Evolutionary conservation across 2,888 invertebrate genomes (phyloP), one percentile per base, ranked within the genome.

Genomic region (Amiota mariae): DNA sequence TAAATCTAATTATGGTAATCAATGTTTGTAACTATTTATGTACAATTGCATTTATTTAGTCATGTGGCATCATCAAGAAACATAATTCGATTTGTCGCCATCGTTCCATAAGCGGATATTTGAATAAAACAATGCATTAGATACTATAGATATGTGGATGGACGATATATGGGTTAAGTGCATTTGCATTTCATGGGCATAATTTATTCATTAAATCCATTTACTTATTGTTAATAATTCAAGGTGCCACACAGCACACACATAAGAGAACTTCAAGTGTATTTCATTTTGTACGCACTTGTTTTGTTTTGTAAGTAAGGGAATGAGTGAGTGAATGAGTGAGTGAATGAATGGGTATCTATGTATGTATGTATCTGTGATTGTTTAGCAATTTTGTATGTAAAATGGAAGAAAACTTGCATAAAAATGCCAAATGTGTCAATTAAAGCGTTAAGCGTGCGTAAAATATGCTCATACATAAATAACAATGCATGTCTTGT

Each of bases 371-470:
- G 59, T 59, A 20, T 15, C 20, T 59, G n/a, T 54, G n/a, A 15
- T 59, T 59, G 4, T 59, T 59, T 36, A n/a, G 36, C 46, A 8
- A 63, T 63, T 63, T 63, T n/a, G 18, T 68, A 68, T 68, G 51
- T 68, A 13, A 68, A 54, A 68, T 13, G 36, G 20, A 68, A 15
- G 24, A 68, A 68, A 68, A 68, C 13, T 49, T 54, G 51, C 49
- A 68, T 54, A 68, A 68, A 68, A 68, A 68, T 68, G 51, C 67
- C 67, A 48, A 68, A 54, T 54, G 67, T 68, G 67, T 68, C 67
- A 68, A 68, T 68, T 68, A 68, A 68, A 68, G 67, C 12, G 67
- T 68, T 54, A 66, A 61, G 46, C 15, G 46, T 57, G 57, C 54
- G 59, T 18, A 20, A 71, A 63, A 36, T 48, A 68, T 24, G 54